A percentile compares a stretch with the other conserved stretches of the same genome.
Evolutionary conservation across 2,113 vertebrate species (phyloP).

Genomic region (Lutjanus erythropterus): DNA sequence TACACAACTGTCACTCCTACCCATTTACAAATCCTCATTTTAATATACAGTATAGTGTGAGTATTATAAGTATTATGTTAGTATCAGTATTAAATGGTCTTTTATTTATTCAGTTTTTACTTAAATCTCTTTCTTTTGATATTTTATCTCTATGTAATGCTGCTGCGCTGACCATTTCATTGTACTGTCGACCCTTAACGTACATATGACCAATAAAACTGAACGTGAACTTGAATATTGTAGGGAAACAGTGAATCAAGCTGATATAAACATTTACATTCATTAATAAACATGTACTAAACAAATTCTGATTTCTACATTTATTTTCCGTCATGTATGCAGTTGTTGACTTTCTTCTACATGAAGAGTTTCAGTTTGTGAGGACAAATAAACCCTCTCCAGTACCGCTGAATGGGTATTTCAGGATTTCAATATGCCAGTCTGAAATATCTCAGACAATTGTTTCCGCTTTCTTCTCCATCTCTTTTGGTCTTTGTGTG

Average conservation of each 20-base stretch:
- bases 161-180: no score
- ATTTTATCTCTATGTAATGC: no score
- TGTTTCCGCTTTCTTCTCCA: neutral
- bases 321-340: neutral
- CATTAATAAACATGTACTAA: neutral
- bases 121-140: no score
- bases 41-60: no score
- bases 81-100: no score
- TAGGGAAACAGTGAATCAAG: neutral
- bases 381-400: neutral
- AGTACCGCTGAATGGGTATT: neutral
- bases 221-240: neutral
- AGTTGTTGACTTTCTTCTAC: neutral
- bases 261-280: neutral
- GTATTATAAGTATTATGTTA: no score
- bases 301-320: neutral
- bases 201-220: no score
- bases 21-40: no score
- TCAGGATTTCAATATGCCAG: neutral
- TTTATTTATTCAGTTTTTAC: no score
- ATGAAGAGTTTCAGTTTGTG: neutral
- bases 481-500: slow-evolving; percentile 4
- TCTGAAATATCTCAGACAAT: neutral
- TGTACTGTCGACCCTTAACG: no score
- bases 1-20: no score